Conservation (phyloP, 2,113 vertebrate genomes). For the Rallus limicola region DNA sequence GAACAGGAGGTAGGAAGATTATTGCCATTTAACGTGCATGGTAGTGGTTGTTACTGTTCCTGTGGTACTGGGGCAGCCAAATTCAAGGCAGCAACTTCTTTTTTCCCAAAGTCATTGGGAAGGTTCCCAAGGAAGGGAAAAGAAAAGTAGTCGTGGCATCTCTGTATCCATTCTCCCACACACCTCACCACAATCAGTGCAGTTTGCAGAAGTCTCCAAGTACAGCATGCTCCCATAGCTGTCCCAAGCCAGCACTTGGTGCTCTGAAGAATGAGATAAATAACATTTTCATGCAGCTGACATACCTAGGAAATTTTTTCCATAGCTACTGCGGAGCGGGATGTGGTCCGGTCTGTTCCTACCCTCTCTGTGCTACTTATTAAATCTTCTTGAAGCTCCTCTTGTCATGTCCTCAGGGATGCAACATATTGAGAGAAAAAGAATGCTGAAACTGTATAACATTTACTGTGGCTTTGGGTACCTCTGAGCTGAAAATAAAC, state of each 20-base stretch:
- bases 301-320: neutral
- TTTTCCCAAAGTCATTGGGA: neutral
- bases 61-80: neutral
- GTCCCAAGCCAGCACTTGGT: neutral
- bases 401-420: neutral
- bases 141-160: neutral
- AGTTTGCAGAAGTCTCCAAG: neutral
- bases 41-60: neutral
- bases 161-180: fast-evolving
- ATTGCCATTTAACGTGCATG: fast-evolving
- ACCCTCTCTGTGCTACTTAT: neutral
- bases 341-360: neutral
- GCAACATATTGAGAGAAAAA: neutral
- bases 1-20: neutral
- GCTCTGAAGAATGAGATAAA: neutral
- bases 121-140: neutral
- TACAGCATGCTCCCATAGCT: neutral
- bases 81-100: neutral
- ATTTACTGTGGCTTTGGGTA: neutral
- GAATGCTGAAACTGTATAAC: neutral
- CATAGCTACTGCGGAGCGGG: neutral
- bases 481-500: neutral
- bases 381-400: neutral
- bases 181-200: fast-evolving
- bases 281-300: neutral